Conservation (phyloP, 2,797 vertebrate genomes). For the Ctenopoma kingsleyae region DNA sequence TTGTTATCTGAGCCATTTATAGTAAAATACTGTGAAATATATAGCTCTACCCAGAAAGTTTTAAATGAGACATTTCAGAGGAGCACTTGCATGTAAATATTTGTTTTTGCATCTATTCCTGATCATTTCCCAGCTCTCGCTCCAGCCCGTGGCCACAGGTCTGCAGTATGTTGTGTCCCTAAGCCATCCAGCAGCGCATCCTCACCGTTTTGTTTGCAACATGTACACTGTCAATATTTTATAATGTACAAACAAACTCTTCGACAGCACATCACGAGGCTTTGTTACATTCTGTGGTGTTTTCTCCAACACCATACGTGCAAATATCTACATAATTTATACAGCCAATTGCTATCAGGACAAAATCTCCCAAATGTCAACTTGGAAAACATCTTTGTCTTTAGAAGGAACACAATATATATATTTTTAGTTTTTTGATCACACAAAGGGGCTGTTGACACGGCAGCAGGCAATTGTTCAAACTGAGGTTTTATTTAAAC, state of each 20-base stretch:
- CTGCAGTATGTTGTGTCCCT: constrained; percentile 40
- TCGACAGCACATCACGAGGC: constrained; percentile 34
- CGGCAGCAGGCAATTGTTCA: constrained; percentile 1
- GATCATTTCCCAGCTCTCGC: not conserved
- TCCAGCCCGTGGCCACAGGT: constrained; percentile 45
- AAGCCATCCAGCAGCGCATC: constrained; percentile 43
- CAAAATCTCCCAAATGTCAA: constrained; percentile 21
- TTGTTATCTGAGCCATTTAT: not conserved
- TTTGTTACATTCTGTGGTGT: constrained; percentile 14
- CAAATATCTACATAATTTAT: constrained; percentile 49
- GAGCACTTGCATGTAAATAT: not conserved
- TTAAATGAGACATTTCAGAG: not conserved
- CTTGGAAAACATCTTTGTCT: constrained; percentile 2
- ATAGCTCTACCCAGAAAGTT: not conserved
- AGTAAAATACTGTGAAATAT: not conserved
- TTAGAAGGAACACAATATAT: not conserved
- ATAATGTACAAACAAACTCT: constrained; percentile 61
- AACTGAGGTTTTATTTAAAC: constrained; percentile 20
- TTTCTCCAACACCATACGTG: constrained; percentile 6
- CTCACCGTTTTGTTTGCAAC: constrained; percentile 65
- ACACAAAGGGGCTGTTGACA: not conserved
- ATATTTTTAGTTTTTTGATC: constrained; percentile 1
- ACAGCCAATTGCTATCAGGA: constrained; percentile 21
- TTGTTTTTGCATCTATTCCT: constrained; percentile 3
- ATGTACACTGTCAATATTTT: constrained; percentile 75